Base-by-base conservation (phyloP, 2,113 vertebrate species). In the Oryzias woworae region DNA sequence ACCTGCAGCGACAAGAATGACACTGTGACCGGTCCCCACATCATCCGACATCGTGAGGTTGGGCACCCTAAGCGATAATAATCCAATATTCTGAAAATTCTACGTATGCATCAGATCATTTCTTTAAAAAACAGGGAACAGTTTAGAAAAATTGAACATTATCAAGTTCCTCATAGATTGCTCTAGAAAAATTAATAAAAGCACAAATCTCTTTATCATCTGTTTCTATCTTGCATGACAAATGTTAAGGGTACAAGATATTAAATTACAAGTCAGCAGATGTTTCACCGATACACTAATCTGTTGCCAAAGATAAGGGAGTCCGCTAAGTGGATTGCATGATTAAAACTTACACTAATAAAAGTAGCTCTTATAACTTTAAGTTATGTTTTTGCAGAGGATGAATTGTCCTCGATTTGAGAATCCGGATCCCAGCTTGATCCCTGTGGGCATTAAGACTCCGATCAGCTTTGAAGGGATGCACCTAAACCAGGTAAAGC, bases 401-500 rank as follows among this genome's bases (percentile, higher is more conserved):
- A 85, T 81, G 42, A 85, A 79, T 54, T 98, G 97, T 81, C 97
- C 97, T 2, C 93, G 92, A 65, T 98, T 98, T 82, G 92, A 96
- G 86, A 89, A 92, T 52, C 94, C 94, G 18, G 87, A 80, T 49
- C 96, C 95, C 1, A 43, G 82, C 47, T 92, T 95, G 69, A 95
- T 98, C 80, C 93, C 96, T 1, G 93, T 98, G 85, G 94, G 94
- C 60, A 82, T 88, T 26, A 88, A 75, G 88, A 95, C 90, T 7
- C 82, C 13, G 0, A 95, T 98, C 76, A 75, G 74, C 76, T 98
- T 98, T 65, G 89, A 94, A 81, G 97, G 97, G 66, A 91, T 90
- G 58, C 93, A 98, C 87, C 88, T 98, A 75, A 80, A 73, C 16
- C 82, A 87, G 92, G 94, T 94, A 80, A 77, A 46, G 42, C 7